Base-by-base conservation (phyloP, 1,140 invertebrate genomes). In the Muscidifurax raptorellus region DNA sequence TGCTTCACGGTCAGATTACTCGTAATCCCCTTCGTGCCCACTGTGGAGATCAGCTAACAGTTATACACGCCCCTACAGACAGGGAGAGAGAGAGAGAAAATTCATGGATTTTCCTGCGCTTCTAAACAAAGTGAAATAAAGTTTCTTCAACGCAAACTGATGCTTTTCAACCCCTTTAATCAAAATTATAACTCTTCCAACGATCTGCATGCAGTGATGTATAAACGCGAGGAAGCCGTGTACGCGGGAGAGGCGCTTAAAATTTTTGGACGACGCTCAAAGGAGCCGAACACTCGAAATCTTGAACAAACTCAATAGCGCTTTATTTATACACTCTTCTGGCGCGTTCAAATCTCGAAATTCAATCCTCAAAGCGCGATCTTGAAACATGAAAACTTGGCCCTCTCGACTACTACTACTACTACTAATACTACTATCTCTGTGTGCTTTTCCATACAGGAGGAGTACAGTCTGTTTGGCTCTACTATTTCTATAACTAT, bases 1-100 rank as follows among this genome's bases (percentile, higher is more conserved):
- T 87, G 89, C 89, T 89, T 90, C 88, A 89, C 87, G 89, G 87
- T 13, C 86, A 90, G 89, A 91, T 91, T 89, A 91, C 87, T 84
- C 82, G 88, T 90, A 89, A 90, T 91, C 90, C 89, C 74, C 83
- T 75, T 44, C n/a, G 47, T 25, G 10, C 52, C 1, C 52, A n/a
- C 28, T 2, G 18, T 15, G 27, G 85, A 89, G 88, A 88, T 90
- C 87, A 77, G 86, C 85, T 90, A 90, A 87, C 89, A 90, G 89
- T 91, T 89, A 89, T 88, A 87, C 85, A 87, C 86, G 86, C 75
- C 86, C 36, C n/a, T n/a, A 59, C 52, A n/a, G 22, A 22, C 3
- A 3, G 52, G n/a, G 22, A 59, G 22, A 59, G 22, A 59, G 22
- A 59, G 22, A 59, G 52, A 59, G 52, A n/a, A 4, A 59, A 59